phyloP scores from a whole-genome alignment of 1,140 invertebrate species.

The Ruditapes philippinarum region DNA sequence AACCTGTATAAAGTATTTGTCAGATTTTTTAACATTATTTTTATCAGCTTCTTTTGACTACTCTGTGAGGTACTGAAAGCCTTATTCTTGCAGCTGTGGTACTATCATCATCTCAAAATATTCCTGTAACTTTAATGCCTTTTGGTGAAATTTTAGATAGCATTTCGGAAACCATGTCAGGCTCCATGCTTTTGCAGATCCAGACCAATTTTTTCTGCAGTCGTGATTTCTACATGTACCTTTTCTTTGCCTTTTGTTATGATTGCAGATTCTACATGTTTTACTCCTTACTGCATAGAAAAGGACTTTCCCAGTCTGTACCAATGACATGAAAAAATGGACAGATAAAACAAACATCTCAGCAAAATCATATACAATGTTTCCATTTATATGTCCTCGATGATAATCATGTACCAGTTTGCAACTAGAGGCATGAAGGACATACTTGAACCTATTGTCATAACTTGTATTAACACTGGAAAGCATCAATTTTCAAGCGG shows the following conservation, averaged over 20 bases:
- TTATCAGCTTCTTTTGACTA: neutral
- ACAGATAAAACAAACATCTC: no score
- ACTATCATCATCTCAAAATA: constrained; percentile 25
- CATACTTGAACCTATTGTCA: no score
- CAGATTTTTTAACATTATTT: neutral
- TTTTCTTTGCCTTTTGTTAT: no score
- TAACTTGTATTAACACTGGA: no score
- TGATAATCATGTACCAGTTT: no score
- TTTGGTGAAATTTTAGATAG: neutral
- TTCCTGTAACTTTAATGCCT: neutral
- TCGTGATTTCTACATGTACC: neutral
- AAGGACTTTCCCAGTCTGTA: constrained; percentile 15
- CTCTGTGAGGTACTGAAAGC: neutral
- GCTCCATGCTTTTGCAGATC: constrained; percentile 16
- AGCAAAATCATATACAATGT: no score
- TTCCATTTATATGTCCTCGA: no score
- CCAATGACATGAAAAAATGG: no score
- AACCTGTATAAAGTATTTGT: neutral
- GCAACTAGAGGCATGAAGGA: no score
- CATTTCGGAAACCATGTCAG: constrained; percentile 28
- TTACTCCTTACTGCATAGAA: neutral
- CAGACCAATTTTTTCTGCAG: constrained; percentile 12
- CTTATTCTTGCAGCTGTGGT: neutral
- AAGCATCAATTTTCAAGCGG: no score
- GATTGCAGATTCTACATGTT: neutral